A percentile compares a stretch with the other conserved stretches of the same genome.
These are phyloP conservation scores for Phoxinus phoxinus DNA, from an alignment of 2,113 vertebrate species.

Conservation along the genomic window DNA sequence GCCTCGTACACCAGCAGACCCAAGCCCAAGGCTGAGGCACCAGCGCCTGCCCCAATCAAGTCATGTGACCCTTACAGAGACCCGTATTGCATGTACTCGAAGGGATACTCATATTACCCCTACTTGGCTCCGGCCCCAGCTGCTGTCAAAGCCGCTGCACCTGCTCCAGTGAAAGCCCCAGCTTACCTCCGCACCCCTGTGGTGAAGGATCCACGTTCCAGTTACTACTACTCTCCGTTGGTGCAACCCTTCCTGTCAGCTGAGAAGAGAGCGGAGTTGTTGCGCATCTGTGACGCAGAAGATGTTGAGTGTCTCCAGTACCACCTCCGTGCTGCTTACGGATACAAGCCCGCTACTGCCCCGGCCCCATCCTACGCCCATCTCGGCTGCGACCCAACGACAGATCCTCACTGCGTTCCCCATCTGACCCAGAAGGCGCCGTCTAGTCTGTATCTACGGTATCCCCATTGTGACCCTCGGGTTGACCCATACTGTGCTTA, in stretches of 20 bases:
- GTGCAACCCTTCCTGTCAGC: constrained; percentile 70
- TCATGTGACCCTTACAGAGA: constrained; percentile 79
- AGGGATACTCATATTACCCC: constrained; percentile 70
- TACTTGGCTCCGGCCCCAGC: constrained; percentile 66
- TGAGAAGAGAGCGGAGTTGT: constrained; percentile 77
- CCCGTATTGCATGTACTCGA: constrained; percentile 71
- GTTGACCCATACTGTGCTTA: constrained; percentile 74
- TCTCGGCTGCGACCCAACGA: constrained; percentile 77
- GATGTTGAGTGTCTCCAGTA: constrained; percentile 82
- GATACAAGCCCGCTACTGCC: constrained; percentile 64
- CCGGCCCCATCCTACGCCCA: constrained; percentile 74
- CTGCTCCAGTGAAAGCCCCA: constrained; percentile 68
- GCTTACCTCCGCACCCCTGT: constrained; percentile 67
- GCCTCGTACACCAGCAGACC: constrained; percentile 67
- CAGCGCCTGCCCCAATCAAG: constrained; percentile 72
- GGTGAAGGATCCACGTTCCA: constrained; percentile 64
- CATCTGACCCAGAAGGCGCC: constrained; percentile 70
- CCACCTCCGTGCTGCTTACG: constrained; percentile 76
- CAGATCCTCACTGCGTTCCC: constrained; percentile 71
- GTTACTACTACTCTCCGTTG: constrained; percentile 67
- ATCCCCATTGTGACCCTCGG: constrained; percentile 74
- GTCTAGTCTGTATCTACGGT: constrained; percentile 68
- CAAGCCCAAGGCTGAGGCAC: constrained; percentile 65
- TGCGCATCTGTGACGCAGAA: constrained; percentile 75
- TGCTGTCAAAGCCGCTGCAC: constrained; percentile 53